Evolutionary conservation across 2,113 vertebrate species (phyloP), one percentile per base, ranked within the genome.

Genomic region (Seriola rivoliana): DNA sequence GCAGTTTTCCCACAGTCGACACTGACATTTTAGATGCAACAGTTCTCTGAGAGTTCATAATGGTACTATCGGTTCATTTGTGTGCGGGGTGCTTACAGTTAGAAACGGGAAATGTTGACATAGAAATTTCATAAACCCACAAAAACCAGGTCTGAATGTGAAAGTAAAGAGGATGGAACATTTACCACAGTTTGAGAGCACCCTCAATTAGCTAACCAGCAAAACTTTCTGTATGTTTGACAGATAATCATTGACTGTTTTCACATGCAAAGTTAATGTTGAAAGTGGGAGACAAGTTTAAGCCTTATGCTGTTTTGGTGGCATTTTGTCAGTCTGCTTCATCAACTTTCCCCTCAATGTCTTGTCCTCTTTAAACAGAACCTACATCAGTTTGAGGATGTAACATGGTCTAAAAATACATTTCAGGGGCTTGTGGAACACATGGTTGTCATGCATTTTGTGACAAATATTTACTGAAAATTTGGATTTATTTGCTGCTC

Each of bases 71-170:
- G 29, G 11, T 21, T 12, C 46, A 23, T 42, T 23, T 57, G 52
- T 40, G 59, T 59, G n/a, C 29, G 46, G 65, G 64, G 9, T 82
- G 66, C 81, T 83, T 87, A 78, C 73, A 63, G 58, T 62, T 65
- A 54, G 14, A 59, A 66, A 69, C 74, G 77, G 77, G 85, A 80
- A 75, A 78, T 57, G 12, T 48, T 68, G 42, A 75, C 23, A 25
- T 36, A 25, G 38, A 79, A 1, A 40, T 75, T 65, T 71, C 34
- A 77, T 62, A 63, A 75, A 74, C 42, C 66, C n/a, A 11, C 9
- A 60, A 64, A 64, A 80, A 59, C 32, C 46, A 55, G 46, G 25
- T 74, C 1, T 34, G 48, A 71, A 21, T n/a, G 60, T 25, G 48
- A 75, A 78, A 85, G 48, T 60, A 55, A 71, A 52, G 46, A 75